Conservation (phyloP, 1,140 invertebrate species). For the Drosophila gunungcola region DNA sequence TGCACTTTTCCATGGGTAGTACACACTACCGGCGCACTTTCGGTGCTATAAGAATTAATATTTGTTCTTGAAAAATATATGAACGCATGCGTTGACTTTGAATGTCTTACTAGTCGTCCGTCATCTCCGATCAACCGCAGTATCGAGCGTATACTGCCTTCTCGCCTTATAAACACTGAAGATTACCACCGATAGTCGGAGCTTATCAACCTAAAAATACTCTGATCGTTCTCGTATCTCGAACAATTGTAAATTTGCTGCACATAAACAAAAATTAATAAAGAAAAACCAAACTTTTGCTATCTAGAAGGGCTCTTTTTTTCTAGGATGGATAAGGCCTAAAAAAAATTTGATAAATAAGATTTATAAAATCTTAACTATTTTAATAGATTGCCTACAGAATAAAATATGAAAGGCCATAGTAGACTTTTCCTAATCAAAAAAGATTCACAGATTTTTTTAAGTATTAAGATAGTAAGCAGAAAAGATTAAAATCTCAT, state of each 20-base stretch:
- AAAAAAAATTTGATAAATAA: background rate
- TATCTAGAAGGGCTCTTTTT: background rate
- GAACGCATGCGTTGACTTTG: no score
- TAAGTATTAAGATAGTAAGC: no score
- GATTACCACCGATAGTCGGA: constrained; percentile 21
- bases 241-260: constrained; percentile 14
- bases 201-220: constrained; percentile 32
- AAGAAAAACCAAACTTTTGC: no score
- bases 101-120: constrained; percentile 36
- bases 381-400: no score
- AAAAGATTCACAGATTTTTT: no score
- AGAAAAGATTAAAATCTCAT: background rate
- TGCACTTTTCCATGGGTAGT: constrained; percentile 61
- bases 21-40: constrained; percentile 45
- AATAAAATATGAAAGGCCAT: no score
- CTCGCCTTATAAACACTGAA: background rate
- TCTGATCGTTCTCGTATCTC: constrained; percentile 16
- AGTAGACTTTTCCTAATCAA: no score
- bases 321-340: background rate
- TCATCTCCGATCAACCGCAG: constrained; percentile 22
- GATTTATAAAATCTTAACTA: background rate
- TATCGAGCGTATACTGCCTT: constrained; percentile 14
- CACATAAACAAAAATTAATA: background rate
- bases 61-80: no score
- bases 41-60: constrained; percentile 14